Evolutionary conservation across 2,888 invertebrate species (phyloP), one percentile per base, ranked within the genome.

Genomic region (Theretra japonica): DNA sequence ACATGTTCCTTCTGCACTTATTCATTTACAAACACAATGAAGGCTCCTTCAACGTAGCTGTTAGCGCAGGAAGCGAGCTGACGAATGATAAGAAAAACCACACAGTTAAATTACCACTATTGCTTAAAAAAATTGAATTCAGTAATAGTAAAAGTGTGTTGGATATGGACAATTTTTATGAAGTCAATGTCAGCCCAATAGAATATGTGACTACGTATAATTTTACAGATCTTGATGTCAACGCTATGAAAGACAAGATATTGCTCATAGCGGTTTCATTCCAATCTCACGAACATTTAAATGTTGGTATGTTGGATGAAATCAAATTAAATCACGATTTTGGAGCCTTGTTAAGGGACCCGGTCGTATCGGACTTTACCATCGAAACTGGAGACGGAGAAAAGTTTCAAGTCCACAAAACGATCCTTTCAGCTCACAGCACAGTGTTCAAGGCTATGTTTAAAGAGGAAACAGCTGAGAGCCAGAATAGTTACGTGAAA

Each of bases 381-480:
- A 91, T 94, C 73, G 92, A 92, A 77, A 90, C 92, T 70, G 81
- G 85, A 8, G 92, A 94, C 73, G 92, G 92, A 25, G 77, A 79
- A 1, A 86, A 89, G 77, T 93, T 92, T 72, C 74, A 83, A 72
- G 90, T 92, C 8, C 94, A 94, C 76, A 92, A 89, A 80, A 77
- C 83, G 1, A 79, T 94, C 4, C 77, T 94, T 4, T 83, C 85
- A 58, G 86, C 87, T 0, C 88, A 90, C 70, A 94, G 94, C 75
- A 93, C 93, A 72, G 93, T 94, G 0, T 94, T 94, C 75, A 91
- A 90, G 75, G 94, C 94, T 15, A 94, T 94, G 94, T 81, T 94
- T 0, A 91, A 90, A 75, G 90, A 88, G 56, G 93, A 93, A 41
- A 94, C 92, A 0, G 92, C 90, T 0, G 94, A 94, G 75, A 90